Evolutionary conservation across 2,797 vertebrate genomes (phyloP).

Genomic region (Halcyon badia): DNA sequence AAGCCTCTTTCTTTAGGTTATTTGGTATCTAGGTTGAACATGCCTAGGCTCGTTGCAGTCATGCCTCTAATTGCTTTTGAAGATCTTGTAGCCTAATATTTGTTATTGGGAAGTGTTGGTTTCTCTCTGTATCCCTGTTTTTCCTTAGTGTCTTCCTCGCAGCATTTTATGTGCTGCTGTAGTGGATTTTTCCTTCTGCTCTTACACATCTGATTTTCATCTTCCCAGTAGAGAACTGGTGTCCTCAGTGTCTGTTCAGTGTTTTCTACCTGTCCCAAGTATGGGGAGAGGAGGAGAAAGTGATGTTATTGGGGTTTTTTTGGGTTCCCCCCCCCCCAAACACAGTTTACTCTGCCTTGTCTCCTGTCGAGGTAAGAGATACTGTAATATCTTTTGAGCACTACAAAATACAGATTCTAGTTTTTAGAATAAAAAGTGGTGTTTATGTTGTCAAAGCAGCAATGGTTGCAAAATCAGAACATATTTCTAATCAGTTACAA

Average conservation of each 20-base stretch:
- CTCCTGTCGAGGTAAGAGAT: neutral
- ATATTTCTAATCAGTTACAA: neutral
- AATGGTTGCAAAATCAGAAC: neutral
- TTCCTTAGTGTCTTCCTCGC: neutral
- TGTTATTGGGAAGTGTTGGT: neutral
- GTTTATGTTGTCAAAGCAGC: neutral
- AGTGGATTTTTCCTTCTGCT: neutral
- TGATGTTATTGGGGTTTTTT: neutral
- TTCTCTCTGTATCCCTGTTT: neutral
- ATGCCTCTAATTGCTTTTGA: neutral
- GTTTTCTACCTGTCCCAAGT: neutral
- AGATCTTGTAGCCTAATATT: neutral
- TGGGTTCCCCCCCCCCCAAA: too few relatives aligned
- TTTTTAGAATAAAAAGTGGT: neutral
- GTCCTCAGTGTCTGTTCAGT: neutral
- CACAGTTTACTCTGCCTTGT: neutral
- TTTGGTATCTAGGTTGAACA: neutral
- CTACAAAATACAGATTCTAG: neutral
- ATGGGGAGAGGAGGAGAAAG: neutral
- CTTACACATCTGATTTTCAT: neutral
- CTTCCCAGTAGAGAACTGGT: neutral
- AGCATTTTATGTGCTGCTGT: neutral
- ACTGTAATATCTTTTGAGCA: neutral
- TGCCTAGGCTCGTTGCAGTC: neutral
- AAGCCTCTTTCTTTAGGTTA: neutral